Conservation (phyloP, 2,113 vertebrate species). For the Macroglossus sobrinus region DNA sequence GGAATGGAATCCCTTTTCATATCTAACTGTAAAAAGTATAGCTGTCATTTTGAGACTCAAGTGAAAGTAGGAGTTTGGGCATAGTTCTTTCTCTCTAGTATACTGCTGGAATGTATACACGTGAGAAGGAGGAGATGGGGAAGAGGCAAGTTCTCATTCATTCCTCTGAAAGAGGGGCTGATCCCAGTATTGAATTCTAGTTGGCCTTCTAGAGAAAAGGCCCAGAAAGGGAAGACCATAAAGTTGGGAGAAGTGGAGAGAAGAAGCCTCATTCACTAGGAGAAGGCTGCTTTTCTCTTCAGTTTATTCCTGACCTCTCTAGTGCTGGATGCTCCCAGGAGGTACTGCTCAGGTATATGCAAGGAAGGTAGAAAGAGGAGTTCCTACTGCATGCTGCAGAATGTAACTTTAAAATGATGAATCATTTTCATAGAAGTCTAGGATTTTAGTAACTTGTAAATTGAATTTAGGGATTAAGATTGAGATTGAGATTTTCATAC, state of each 20-base stretch:
- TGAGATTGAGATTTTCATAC: neutral
- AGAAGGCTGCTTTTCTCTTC: neutral
- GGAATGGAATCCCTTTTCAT: constrained; percentile 30
- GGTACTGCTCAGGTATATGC: neutral
- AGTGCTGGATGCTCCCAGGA: neutral
- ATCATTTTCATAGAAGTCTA: neutral
- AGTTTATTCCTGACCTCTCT: neutral
- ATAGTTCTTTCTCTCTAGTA: neutral
- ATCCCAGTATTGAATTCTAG: neutral
- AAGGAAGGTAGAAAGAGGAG: neutral
- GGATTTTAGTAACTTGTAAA: neutral
- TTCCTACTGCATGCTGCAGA: neutral
- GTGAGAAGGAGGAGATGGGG: neutral
- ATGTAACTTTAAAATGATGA: neutral
- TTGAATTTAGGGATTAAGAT: neutral
- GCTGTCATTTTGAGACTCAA: neutral
- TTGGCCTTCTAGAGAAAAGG: neutral
- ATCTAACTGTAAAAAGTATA: constrained; percentile 4
- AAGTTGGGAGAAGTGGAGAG: neutral
- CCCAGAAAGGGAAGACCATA: neutral
- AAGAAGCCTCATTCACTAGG: neutral
- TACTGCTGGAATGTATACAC: neutral
- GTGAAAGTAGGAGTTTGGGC: neutral
- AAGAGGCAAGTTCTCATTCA: neutral
- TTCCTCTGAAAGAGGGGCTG: neutral